A percentile compares a stretch with the other conserved stretches of the same genome.
phyloP scores from a whole-genome alignment of 2,113 vertebrate genomes.

The Menura novaehollandiae region DNA sequence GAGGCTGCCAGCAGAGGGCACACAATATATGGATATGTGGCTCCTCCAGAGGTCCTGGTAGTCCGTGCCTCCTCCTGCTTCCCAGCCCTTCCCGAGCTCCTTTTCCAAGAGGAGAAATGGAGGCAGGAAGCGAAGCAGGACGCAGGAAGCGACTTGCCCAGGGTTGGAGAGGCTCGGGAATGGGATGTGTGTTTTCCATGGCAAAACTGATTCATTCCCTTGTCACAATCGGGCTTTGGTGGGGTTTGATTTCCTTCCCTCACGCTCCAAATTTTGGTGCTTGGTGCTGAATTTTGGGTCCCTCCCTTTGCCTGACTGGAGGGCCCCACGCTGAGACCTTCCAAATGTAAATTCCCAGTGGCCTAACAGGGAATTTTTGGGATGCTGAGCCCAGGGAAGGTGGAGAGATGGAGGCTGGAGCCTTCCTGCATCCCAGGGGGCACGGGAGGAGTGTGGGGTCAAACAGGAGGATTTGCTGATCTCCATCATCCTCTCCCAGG shows the following conservation, averaged over 20 bases:
- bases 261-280: rapidly evolving
- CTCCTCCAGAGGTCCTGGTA: not conserved
- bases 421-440: rapidly evolving
- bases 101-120: not conserved
- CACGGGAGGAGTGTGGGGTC: rapidly evolving
- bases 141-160: rapidly evolving
- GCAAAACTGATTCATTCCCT: not conserved
- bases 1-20: constrained; percentile 30
- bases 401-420: not conserved
- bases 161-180: not conserved
- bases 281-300: not conserved
- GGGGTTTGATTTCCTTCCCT: not conserved
- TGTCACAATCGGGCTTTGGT: not conserved
- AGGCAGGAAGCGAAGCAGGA: not conserved
- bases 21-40: not conserved
- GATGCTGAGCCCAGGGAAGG: not conserved
- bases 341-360: not conserved
- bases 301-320: not conserved
- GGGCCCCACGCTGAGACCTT: too few relatives aligned
- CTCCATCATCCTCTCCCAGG: not conserved
- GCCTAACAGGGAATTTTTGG: not conserved
- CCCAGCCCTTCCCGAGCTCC: not conserved
- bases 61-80: not conserved
- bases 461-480: not conserved
- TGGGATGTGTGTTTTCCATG: not conserved